A percentile compares a stretch with the other conserved stretches of the same genome.
Conservation (phyloP, 2,797 vertebrate genomes). For the Chromis chromis region DNA sequence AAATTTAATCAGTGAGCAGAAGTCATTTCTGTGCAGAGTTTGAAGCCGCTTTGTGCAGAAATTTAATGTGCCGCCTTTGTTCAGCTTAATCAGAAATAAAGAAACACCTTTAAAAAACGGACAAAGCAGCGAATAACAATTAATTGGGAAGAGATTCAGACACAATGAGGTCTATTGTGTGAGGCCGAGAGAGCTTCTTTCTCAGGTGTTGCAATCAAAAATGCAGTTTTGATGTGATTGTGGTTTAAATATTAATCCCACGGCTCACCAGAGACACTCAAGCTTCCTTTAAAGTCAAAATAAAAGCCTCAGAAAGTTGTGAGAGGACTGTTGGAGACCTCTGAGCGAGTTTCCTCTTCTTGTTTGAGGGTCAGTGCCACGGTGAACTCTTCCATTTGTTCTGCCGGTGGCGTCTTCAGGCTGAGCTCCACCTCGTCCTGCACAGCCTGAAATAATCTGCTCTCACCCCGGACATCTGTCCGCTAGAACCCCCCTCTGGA, state of each 20-base stretch:
- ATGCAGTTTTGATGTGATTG: not conserved
- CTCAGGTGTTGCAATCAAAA: not conserved
- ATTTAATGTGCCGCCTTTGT: slow-evolving; percentile 27
- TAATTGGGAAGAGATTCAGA: slow-evolving; percentile 1
- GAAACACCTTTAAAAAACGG: slow-evolving; percentile 6
- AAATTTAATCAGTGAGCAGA: not conserved
- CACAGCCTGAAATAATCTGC: slow-evolving; percentile 60
- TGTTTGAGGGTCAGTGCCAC: slow-evolving; percentile 38
- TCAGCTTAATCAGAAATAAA: slow-evolving; percentile 16
- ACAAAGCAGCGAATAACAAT: slow-evolving; percentile 15
- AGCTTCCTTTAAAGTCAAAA: not conserved
- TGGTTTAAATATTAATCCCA: slow-evolving; percentile 9
- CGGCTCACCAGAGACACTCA: not conserved
- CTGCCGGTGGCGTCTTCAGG: slow-evolving; percentile 26
- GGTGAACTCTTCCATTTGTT: slow-evolving; percentile 16
- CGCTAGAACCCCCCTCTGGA: slow-evolving; percentile 29
- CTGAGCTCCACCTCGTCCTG: slow-evolving; percentile 40
- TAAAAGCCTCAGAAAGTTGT: not conserved
- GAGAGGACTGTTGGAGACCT: not conserved
- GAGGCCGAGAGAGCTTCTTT: not conserved
- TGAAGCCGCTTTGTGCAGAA: not conserved
- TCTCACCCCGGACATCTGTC: slow-evolving; percentile 60
- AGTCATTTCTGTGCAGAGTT: not conserved
- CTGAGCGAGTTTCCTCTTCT: slow-evolving; percentile 13
- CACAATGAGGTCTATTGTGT: not conserved